These are phyloP conservation scores for Gambusia affinis DNA, from an alignment of 2,113 vertebrate species.

Conservation along the genomic window DNA sequence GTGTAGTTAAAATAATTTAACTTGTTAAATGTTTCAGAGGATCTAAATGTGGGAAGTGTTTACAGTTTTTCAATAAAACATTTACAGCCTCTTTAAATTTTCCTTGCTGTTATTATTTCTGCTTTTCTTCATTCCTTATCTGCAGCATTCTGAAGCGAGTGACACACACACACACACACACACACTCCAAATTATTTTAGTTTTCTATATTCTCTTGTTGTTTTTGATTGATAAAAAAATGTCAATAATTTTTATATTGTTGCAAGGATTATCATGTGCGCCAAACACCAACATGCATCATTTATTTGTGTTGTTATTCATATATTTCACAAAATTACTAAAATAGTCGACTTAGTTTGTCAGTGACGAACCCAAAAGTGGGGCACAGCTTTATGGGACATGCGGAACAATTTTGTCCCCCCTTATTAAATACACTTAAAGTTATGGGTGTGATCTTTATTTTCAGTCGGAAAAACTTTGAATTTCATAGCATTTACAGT, in stretches of 20 bases:
- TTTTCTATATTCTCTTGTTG: background rate
- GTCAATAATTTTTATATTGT: background rate
- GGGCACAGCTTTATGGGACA: background rate
- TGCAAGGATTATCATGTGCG: background rate
- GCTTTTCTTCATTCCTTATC: conserved; percentile 10
- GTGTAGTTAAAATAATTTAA: conserved; percentile 48
- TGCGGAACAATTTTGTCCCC: background rate
- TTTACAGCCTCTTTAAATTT: conserved; percentile 29
- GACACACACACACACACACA: background rate
- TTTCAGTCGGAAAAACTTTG: background rate
- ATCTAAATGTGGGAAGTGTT: conserved; percentile 48
- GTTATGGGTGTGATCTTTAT: background rate
- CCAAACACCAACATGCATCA: background rate
- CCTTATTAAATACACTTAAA: background rate
- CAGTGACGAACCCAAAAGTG: background rate
- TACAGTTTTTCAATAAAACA: conserved; percentile 31
- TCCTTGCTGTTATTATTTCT: conserved; percentile 17
- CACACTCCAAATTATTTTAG: background rate
- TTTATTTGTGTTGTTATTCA: background rate
- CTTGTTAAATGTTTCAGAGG: conserved; percentile 49
- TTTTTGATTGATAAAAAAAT: background rate
- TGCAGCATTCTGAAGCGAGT: background rate
- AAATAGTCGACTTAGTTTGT: background rate
- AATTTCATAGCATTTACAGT: background rate
- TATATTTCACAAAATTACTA: background rate